Conservation (phyloP, 2,888 invertebrate species). For the Cetonia aurata region DNA sequence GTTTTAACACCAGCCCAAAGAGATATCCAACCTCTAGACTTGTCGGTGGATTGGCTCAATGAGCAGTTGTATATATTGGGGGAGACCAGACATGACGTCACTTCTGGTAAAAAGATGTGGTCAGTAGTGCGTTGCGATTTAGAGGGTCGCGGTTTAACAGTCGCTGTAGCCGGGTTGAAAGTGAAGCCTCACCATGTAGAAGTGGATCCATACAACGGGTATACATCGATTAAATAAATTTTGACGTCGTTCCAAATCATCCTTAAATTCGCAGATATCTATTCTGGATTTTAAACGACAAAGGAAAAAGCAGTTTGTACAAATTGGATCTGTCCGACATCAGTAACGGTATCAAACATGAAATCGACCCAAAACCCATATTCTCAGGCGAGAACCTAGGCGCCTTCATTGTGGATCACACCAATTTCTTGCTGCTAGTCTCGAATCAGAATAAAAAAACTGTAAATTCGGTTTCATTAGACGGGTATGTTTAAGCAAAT, state of each 20-base stretch:
- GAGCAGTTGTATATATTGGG: conserved; percentile 86
- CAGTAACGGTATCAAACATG: conserved; percentile 80
- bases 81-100: conserved; percentile 70
- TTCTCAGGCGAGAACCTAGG: conserved; percentile 78
- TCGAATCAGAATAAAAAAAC: conserved; percentile 82
- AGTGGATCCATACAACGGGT: conserved; percentile 94
- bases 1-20: conserved; percentile 68
- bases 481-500: conserved; percentile 73
- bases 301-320: conserved; percentile 76
- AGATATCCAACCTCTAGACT: conserved; percentile 76
- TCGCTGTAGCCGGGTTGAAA: conserved; percentile 78
- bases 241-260: neutral
- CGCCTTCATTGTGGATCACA: conserved; percentile 86
- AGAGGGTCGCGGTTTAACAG: conserved; percentile 77
- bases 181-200: conserved; percentile 83
- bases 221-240: conserved; percentile 54
- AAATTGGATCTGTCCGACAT: conserved; percentile 82
- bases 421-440: conserved; percentile 83
- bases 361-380: conserved; percentile 75
- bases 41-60: conserved; percentile 92
- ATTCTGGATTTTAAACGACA: conserved; percentile 79
- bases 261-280: conserved; percentile 74
- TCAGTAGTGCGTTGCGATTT: conserved; percentile 83
- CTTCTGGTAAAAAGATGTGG: conserved; percentile 68
- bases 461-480: conserved; percentile 83